These are phyloP conservation scores for Heterotilapia buettikoferi DNA, from an alignment of 2,113 vertebrate species.

Conservation along the genomic window DNA sequence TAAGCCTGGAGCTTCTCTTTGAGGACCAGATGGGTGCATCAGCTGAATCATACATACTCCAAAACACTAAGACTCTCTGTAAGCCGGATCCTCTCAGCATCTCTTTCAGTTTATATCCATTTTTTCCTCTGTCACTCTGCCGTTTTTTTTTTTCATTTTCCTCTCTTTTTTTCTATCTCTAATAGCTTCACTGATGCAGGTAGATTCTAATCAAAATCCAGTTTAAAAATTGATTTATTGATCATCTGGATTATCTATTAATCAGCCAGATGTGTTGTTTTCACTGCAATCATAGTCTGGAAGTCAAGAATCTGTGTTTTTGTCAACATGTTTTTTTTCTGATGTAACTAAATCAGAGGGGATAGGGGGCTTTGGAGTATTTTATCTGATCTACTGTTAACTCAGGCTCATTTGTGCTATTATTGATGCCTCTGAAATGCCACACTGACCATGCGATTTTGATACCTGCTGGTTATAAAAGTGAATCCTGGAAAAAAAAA, in stretches of 20 bases:
- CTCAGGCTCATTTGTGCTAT: neutral
- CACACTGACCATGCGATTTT: neutral
- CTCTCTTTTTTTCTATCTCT: neutral
- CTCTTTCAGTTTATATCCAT: neutral
- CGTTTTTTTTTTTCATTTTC: neutral
- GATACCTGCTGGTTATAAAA: neutral
- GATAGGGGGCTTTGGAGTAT: neutral
- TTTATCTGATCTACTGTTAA: conserved; percentile 1
- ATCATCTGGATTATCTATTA: neutral
- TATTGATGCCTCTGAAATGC: neutral
- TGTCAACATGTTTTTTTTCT: neutral
- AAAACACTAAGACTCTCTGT: neutral
- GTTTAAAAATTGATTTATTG: neutral
- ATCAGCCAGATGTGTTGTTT: conserved; percentile 16
- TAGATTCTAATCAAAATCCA: neutral
- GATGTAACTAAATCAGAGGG: neutral
- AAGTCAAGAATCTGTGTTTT: neutral
- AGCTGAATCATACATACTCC: neutral
- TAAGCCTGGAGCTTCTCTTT: conserved; percentile 19
- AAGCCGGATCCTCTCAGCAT: neutral
- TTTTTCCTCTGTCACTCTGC: neutral
- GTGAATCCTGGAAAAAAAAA: neutral
- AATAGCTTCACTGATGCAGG: neutral
- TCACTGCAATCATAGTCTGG: neutral
- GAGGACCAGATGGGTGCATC: conserved; percentile 40